Percentiles rank a stretch among this genome's conserved stretches.
Evolutionary conservation across 2,113 vertebrate species (phyloP).

Genomic region (Phylloscopus whistleri): DNA sequence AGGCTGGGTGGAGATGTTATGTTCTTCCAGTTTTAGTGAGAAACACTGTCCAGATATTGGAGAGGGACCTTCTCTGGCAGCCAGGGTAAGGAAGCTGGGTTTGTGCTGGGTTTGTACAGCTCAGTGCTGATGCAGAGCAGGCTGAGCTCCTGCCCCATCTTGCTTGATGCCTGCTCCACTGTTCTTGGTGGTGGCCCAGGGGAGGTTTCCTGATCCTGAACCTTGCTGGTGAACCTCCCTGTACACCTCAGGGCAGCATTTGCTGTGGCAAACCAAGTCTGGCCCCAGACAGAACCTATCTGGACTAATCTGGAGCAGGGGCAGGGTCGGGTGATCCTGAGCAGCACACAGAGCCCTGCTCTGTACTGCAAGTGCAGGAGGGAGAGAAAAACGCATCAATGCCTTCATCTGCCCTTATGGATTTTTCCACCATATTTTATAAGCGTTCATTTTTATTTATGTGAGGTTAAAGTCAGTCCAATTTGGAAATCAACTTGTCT

Average conservation of each 20-base stretch:
- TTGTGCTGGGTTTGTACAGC: background rate
- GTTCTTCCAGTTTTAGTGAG: background rate
- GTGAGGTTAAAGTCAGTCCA: constrained; percentile 59
- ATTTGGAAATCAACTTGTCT: constrained; percentile 67
- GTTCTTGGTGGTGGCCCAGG: background rate
- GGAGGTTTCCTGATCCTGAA: background rate
- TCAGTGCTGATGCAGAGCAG: background rate
- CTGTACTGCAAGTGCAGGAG: background rate
- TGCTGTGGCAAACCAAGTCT: background rate
- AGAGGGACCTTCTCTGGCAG: background rate
- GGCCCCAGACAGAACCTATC: background rate
- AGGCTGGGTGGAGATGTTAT: background rate
- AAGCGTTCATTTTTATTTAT: constrained; percentile 58
- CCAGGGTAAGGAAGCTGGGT: background rate
- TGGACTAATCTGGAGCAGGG: background rate
- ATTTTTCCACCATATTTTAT: constrained; percentile 57
- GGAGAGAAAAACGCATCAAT: background rate
- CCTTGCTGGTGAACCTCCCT: background rate
- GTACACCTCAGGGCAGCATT: background rate
- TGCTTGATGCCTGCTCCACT: background rate
- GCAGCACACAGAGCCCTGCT: background rate
- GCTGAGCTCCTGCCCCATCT: background rate
- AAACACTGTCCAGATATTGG: background rate
- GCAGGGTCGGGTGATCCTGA: background rate
- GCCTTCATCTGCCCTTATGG: constrained; percentile 32